phyloP scores from a whole-genome alignment of 2,797 vertebrate genomes.

The Geotrypetes seraphini region DNA sequence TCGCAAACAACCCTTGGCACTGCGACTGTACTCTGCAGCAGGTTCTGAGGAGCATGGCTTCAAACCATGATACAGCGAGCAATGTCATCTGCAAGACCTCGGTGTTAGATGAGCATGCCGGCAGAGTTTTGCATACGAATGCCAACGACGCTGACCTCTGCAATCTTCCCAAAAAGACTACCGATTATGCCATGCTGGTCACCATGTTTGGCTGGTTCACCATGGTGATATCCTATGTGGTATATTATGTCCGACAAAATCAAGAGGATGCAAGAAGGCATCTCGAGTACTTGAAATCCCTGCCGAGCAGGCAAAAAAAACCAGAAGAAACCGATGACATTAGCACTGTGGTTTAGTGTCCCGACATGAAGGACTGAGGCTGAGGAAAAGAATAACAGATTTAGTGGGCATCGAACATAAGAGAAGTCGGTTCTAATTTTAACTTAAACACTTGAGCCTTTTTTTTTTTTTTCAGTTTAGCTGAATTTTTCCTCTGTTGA shows the following conservation, averaged over 20 bases:
- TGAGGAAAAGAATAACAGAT: slow-evolving; percentile 14
- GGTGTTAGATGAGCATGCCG: slow-evolving; percentile 74
- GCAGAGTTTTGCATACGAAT: slow-evolving; percentile 79
- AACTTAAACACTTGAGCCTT: slow-evolving; percentile 55
- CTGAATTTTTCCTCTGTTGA: slow-evolving; percentile 43
- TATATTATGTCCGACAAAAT: slow-evolving; percentile 95
- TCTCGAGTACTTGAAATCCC: slow-evolving; percentile 97
- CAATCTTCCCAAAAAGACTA: slow-evolving; percentile 91
- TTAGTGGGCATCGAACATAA: slow-evolving; percentile 27
- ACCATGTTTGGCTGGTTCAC: slow-evolving; percentile 99
- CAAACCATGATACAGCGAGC: slow-evolving; percentile 85
- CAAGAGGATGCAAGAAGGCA: slow-evolving; percentile 93
- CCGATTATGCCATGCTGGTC: slow-evolving; percentile 96
- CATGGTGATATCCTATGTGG: slow-evolving; percentile 97
- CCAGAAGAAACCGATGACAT: slow-evolving; percentile 89
- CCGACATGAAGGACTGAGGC: slow-evolving; percentile 13
- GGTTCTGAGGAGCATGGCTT: slow-evolving; percentile 86
- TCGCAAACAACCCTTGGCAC: slow-evolving; percentile 96
- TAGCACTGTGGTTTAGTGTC: slow-evolving; percentile 87
- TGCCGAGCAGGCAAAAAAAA: slow-evolving; percentile 96
- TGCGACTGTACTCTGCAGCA: slow-evolving; percentile 95
- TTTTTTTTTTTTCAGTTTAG: slow-evolving; percentile 41
- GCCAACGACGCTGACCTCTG: slow-evolving; percentile 83
- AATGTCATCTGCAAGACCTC: slow-evolving; percentile 90
- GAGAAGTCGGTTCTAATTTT: slow-evolving; percentile 45